These are phyloP conservation scores for Episyrphus balteatus DNA, from an alignment of 1,140 invertebrate genomes.

Conservation along the genomic window DNA sequence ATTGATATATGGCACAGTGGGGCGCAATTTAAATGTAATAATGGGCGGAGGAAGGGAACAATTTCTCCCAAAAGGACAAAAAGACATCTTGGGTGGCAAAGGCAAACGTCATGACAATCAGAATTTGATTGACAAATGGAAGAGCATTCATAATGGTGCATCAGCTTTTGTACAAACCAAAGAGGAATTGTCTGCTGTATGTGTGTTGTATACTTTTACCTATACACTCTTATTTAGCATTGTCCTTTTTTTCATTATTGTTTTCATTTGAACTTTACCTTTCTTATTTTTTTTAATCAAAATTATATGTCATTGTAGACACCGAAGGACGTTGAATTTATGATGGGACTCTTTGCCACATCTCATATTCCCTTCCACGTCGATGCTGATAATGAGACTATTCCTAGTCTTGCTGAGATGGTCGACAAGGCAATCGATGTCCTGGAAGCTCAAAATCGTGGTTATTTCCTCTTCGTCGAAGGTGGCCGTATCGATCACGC, in stretches of 20 bases:
- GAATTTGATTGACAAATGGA: slow-evolving; percentile 41
- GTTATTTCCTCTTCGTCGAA: slow-evolving; percentile 48
- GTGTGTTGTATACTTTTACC: too few relatives aligned
- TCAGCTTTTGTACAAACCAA: slow-evolving; percentile 47
- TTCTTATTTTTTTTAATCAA: slow-evolving; percentile 8
- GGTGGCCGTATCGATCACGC: slow-evolving; percentile 57
- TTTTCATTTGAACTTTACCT: too few relatives aligned
- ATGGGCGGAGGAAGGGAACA: slow-evolving; percentile 54
- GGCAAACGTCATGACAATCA: slow-evolving; percentile 38
- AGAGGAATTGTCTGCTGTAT: slow-evolving; percentile 30
- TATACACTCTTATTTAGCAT: too few relatives aligned
- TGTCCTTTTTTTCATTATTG: too few relatives aligned
- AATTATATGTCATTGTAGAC: slow-evolving; percentile 27
- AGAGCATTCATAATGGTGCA: slow-evolving; percentile 22
- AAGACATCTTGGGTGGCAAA: slow-evolving; percentile 38
- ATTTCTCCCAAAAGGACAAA: slow-evolving; percentile 37
- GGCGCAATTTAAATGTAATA: slow-evolving; percentile 44
- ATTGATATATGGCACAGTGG: slow-evolving; percentile 48
- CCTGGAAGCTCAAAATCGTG: slow-evolving; percentile 53
- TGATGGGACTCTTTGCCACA: slow-evolving; percentile 38
- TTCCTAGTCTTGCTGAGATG: slow-evolving; percentile 62
- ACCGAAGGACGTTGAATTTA: slow-evolving; percentile 28
- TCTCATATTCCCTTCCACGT: slow-evolving; percentile 40
- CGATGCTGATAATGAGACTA: slow-evolving; percentile 43
- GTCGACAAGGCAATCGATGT: slow-evolving; percentile 56